These are phyloP conservation scores for Arctopsyche grandis DNA, from an alignment of 1,140 invertebrate genomes.

Conservation along the genomic window DNA sequence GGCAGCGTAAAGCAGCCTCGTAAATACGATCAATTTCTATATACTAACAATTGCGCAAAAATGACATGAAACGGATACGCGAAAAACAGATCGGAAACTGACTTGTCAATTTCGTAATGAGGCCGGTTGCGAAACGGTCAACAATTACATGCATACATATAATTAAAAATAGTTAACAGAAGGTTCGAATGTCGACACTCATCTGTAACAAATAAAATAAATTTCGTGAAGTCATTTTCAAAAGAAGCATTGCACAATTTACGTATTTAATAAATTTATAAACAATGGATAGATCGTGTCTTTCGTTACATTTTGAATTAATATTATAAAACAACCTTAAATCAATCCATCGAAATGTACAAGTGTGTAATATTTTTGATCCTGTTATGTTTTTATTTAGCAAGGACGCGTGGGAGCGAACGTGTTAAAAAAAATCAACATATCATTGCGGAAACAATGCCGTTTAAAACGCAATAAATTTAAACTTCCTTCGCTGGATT, in stretches of 20 bases:
- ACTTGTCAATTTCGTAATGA: background rate
- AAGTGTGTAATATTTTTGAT: background rate
- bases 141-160: too few species aligned
- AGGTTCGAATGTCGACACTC: too few species aligned
- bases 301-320: background rate
- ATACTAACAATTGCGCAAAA: too few species aligned
- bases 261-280: too few species aligned
- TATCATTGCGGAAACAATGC: background rate
- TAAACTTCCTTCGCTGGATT: background rate
- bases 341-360: background rate
- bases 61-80: background rate
- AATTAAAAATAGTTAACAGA: too few species aligned
- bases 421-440: slow-evolving; percentile 8
- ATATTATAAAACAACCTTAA: background rate
- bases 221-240: too few species aligned
- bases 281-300: background rate
- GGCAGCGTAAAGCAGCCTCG: too few species aligned
- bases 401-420: background rate
- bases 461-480: background rate
- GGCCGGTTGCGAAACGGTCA: too few species aligned
- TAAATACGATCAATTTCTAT: too few species aligned
- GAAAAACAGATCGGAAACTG: background rate
- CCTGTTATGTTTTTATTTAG: background rate
- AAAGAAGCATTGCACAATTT: too few species aligned
- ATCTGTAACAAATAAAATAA: too few species aligned